These are phyloP conservation scores for Hypena proboscidalis DNA, from an alignment of 2,888 invertebrate species.

Conservation along the genomic window DNA sequence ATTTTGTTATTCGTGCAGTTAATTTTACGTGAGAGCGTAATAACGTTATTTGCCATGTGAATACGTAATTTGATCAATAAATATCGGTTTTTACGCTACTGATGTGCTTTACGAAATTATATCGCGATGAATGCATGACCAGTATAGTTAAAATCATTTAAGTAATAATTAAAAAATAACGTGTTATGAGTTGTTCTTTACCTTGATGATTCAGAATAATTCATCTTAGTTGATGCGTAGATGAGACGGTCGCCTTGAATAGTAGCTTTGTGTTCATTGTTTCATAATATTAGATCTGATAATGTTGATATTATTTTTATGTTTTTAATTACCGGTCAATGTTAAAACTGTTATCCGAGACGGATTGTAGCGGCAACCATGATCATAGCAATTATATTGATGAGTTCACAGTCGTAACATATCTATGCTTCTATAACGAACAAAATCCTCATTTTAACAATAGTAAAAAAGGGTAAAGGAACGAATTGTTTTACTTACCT, in stretches of 20 bases:
- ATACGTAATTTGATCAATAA: conserved; percentile 5
- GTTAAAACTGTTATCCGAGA: conserved; percentile 6
- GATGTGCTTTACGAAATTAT: conserved; percentile 1
- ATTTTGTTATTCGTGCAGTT: conserved; percentile 32
- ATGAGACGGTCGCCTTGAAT: conserved; percentile 19
- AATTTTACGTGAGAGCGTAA: conserved; percentile 29
- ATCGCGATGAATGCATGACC: conserved; percentile 2
- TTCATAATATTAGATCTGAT: conserved; percentile 18
- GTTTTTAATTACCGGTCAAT: conserved; percentile 20
- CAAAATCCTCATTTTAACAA: too few relatives aligned
- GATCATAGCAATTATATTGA: too few relatives aligned
- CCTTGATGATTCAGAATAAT: conserved; percentile 7
- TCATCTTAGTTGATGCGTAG: conserved; percentile 14
- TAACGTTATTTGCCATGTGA: conserved; percentile 16
- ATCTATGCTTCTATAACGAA: too few relatives aligned
- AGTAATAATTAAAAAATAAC: conserved; percentile 5
- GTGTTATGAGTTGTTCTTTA: conserved; percentile 6
- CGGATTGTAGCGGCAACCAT: neutral
- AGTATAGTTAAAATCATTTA: neutral
- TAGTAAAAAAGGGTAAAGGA: too few relatives aligned
- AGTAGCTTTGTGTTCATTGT: conserved; percentile 27
- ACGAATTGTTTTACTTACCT: too few relatives aligned
- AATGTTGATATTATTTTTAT: too few relatives aligned
- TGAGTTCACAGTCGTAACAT: too few relatives aligned
- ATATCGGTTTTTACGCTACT: conserved; percentile 2